Evolutionary conservation across 2,888 invertebrate genomes (phyloP), one percentile per base, ranked within the genome.

Genomic region (Torymus tubicola): DNA sequence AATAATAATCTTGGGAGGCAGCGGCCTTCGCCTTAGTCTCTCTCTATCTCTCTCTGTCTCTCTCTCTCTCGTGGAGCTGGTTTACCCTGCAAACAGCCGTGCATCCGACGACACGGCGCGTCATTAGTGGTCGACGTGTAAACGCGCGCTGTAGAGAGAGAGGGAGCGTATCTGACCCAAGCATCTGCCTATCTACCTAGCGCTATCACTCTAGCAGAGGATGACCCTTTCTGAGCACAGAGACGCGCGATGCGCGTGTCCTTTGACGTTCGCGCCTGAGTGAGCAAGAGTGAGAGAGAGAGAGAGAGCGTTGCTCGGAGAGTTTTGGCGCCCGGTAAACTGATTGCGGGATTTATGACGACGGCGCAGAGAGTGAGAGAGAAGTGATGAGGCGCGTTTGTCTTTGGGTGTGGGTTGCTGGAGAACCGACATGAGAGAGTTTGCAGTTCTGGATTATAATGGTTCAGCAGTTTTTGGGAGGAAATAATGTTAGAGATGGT

Each of bases 51-150:
- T 5, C 42, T 1, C 42, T 5, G 8, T 1, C 42, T 3, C 31
- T 8, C 42, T 1, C 42, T 5, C 42, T 1, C 42, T 5, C 42
- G 53, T n/a, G 57, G 13, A 31, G 57, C 57, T 5, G 87, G 89
- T 89, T 89, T 89, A 86, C 89, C 86, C 73, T 87, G 89, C 86
- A 88, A 89, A 89, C 89, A 89, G 84, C 83, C 69, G 84, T 84
- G 84, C 84, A 84, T 85, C 84, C 84, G 86, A 84, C 86, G 86
- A 88, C 88, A 87, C 84, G 85, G 84, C 78, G 85, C 87, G 87
- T 89, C 89, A 89, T 89, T 89, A 88, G 87, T 86, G 86, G 86
- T 84, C 83, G 84, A 72, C 84, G 85, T 85, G 86, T 85, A 86
- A 87, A 87, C 85, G 85, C 84, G 83, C 79, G 78, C 70, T 72